Percentiles rank a stretch among this genome's conserved stretches.
Conservation (phyloP, 2,888 invertebrate species). For the Eudemis profundana region DNA sequence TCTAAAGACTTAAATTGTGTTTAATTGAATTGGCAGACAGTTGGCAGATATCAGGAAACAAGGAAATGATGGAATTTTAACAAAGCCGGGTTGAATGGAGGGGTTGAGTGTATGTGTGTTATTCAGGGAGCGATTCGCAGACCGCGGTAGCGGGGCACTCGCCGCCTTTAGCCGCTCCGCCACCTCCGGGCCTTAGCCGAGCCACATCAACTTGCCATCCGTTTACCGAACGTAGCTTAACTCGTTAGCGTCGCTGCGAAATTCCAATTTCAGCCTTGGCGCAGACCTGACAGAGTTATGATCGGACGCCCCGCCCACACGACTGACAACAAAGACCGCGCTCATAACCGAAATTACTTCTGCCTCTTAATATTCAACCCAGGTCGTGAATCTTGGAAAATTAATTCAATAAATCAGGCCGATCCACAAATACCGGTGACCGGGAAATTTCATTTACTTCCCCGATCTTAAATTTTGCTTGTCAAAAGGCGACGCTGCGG, state of each 20-base stretch:
- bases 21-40: slow-evolving; percentile 31
- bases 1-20: slow-evolving; percentile 25
- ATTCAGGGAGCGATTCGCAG: slow-evolving; percentile 3
- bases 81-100: slow-evolving; percentile 16
- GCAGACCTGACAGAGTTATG: slow-evolving; percentile 66
- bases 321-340: slow-evolving; percentile 71
- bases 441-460: slow-evolving; percentile 66
- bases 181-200: slow-evolving; percentile 46
- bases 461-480: slow-evolving; percentile 63
- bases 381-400: slow-evolving; percentile 74
- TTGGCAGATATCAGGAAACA: slow-evolving; percentile 15
- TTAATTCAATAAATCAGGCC: slow-evolving; percentile 80
- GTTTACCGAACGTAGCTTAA: slow-evolving; percentile 54
- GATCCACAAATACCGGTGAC: slow-evolving; percentile 68
- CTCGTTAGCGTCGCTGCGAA: slow-evolving; percentile 58
- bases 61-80: slow-evolving; percentile 30
- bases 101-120: background rate
- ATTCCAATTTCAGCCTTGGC: slow-evolving; percentile 61
- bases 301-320: slow-evolving; percentile 57
- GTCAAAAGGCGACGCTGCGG: slow-evolving; percentile 56
- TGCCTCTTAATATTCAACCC: slow-evolving; percentile 75
- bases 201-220: slow-evolving; percentile 36
- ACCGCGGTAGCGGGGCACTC: slow-evolving; percentile 3
- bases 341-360: slow-evolving; percentile 77
- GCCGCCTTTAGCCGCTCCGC: slow-evolving; percentile 8